Evolutionary conservation across 1,140 invertebrate genomes (phyloP), one percentile per base, ranked within the genome.

Genomic region (Pristionchus pacificus): DNA sequence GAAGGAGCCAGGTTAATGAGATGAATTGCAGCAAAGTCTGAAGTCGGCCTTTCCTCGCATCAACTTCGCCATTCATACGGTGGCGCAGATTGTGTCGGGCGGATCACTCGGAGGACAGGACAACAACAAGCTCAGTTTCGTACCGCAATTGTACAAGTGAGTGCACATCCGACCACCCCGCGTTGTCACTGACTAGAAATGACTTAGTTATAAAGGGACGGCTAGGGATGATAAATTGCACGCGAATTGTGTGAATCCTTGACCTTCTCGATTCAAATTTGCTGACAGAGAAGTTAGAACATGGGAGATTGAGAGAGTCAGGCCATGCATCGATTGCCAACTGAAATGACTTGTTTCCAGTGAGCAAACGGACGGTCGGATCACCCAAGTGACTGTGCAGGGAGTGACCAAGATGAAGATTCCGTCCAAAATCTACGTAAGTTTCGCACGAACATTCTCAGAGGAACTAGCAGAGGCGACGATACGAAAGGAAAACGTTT

Each of bases 381-480:
- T 98, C 62, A 89, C 88, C n/a, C 89, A 88, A 68, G 91, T 96
- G 1, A 89, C 91, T 84, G 91, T 97, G 13, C 88, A 91, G 61
- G 90, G 90, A 63, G 95, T 90, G 84, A 91, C 95, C 86, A 98
- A 98, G 84, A 89, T 93, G 75, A 96, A 95, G 84, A 92, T 93
- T 84, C 94, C 94, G 28, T 94, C 97, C 82, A 98, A 98, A 86
- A 93, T 95, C 87, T 98, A 98, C 85, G 93, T 87, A 80, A 84
- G 86, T 85, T 14, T 65, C 49, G n/a, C n/a, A n/a, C n/a, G n/a
- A n/a, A n/a, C n/a, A n/a, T n/a, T n/a, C n/a, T n/a, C n/a, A n/a
- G n/a, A n/a, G n/a, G n/a, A n/a, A n/a, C n/a, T n/a, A n/a, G n/a
- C n/a, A n/a, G n/a, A n/a, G n/a, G n/a, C n/a, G n/a, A n/a, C n/a